A percentile compares a stretch with the other conserved stretches of the same genome.
Evolutionary conservation across 2,113 vertebrate species (phyloP).

Genomic region (Prunella himalayana): DNA sequence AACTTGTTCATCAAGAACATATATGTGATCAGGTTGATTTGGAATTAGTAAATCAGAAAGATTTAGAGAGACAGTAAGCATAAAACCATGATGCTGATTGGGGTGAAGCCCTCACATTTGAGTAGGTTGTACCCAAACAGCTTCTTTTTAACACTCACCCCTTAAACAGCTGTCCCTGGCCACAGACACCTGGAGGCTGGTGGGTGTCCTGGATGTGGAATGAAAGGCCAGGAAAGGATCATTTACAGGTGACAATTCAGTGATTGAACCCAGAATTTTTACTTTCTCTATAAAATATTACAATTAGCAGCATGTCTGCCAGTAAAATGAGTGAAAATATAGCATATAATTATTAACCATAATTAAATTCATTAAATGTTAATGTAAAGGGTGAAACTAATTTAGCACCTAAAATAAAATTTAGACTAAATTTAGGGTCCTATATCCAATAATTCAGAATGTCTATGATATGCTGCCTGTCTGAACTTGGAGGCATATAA

Average conservation of each 20-base stretch:
- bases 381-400: background rate
- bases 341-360: background rate
- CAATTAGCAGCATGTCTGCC: background rate
- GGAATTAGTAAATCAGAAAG: background rate
- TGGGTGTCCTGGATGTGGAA: background rate
- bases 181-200: background rate
- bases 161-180: background rate
- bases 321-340: conserved; percentile 2
- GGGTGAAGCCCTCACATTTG: background rate
- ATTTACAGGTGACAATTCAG: background rate
- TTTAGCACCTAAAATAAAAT: background rate
- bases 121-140: background rate
- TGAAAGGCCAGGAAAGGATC: background rate
- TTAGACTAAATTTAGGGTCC: background rate
- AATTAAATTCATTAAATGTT: background rate
- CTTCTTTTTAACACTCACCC: background rate
- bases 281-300: conserved; percentile 19
- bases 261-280: background rate
- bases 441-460: background rate
- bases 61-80: background rate
- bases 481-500: background rate
- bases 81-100: background rate
- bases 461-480: background rate
- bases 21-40: background rate
- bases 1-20: background rate